Percentiles rank a stretch among this genome's conserved stretches.
Conservation (phyloP, 2,888 invertebrate genomes). For the Antheraea yamamai region DNA sequence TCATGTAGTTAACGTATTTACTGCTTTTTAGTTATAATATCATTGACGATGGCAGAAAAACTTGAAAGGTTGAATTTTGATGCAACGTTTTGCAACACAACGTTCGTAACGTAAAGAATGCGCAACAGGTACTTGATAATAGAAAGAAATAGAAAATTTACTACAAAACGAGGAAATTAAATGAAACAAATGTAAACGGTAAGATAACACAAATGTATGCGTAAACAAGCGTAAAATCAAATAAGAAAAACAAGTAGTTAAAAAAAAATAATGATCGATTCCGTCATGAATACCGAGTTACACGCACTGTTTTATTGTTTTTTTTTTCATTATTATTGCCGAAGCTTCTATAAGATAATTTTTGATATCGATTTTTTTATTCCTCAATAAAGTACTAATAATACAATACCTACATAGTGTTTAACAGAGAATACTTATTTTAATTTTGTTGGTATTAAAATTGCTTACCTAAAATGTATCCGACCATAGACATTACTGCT, state of each 20-base stretch:
- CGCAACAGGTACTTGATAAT: too few species aligned
- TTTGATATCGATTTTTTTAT: neutral
- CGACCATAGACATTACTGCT: conserved; percentile 99
- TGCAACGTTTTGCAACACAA: too few species aligned
- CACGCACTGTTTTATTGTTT: neutral
- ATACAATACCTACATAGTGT: neutral
- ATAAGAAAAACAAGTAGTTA: neutral
- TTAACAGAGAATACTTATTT: neutral
- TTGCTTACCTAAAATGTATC: conserved; percentile 88
- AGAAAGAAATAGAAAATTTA: too few species aligned
- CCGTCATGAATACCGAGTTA: too few species aligned
- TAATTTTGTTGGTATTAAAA: neutral
- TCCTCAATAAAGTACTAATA: neutral
- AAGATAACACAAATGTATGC: neutral
- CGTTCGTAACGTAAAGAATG: too few species aligned
- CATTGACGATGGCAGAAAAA: too few species aligned
- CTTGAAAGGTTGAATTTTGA: too few species aligned
- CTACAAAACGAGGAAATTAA: too few species aligned
- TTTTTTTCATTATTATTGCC: neutral
- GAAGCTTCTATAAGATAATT: neutral
- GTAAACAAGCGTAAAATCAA: neutral
- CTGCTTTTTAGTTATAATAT: too few species aligned
- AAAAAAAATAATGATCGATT: too few species aligned
- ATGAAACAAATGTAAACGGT: too few species aligned
- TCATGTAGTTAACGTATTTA: too few species aligned